Conservation (phyloP, 2,888 invertebrate species). For the Diabrotica balteata region DNA sequence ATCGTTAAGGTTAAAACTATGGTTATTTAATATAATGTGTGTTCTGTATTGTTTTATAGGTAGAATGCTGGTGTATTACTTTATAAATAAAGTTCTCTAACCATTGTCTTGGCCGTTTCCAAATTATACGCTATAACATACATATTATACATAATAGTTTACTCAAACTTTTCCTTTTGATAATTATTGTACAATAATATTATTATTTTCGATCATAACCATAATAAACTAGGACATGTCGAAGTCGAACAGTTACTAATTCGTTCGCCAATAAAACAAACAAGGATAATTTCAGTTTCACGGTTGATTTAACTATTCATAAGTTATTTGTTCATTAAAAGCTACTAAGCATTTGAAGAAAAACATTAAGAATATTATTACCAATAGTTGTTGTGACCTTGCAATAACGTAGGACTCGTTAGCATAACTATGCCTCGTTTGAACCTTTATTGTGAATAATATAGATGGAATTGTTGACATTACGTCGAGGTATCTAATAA, state of each 20-base stretch:
- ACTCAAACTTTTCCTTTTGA: no score
- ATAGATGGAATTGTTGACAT: conserved; percentile 27
- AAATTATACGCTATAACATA: no score
- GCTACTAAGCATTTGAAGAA: conserved; percentile 20
- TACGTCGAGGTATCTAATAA: not conserved
- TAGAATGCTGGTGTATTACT: no score
- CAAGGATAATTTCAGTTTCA: conserved; percentile 1
- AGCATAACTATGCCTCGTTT: conserved; percentile 29
- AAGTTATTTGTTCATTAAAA: conserved; percentile 16
- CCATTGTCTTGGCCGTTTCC: no score
- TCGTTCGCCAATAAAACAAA: conserved; percentile 1
- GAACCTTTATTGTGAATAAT: conserved; percentile 18
- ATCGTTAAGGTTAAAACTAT: no score
- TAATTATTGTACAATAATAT: no score
- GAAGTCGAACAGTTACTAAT: not conserved
- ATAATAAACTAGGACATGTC: not conserved
- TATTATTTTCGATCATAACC: no score
- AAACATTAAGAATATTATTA: conserved; percentile 24
- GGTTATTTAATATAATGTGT: no score
- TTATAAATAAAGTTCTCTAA: no score
- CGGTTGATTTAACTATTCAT: conserved; percentile 22
- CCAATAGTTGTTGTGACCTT: conserved; percentile 27
- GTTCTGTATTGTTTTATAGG: no score
- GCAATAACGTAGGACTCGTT: conserved; percentile 36
- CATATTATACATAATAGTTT: no score